These are phyloP conservation scores for Trachymyrmex septentrionalis DNA, from an alignment of 1,140 invertebrate species.

Conservation along the genomic window DNA sequence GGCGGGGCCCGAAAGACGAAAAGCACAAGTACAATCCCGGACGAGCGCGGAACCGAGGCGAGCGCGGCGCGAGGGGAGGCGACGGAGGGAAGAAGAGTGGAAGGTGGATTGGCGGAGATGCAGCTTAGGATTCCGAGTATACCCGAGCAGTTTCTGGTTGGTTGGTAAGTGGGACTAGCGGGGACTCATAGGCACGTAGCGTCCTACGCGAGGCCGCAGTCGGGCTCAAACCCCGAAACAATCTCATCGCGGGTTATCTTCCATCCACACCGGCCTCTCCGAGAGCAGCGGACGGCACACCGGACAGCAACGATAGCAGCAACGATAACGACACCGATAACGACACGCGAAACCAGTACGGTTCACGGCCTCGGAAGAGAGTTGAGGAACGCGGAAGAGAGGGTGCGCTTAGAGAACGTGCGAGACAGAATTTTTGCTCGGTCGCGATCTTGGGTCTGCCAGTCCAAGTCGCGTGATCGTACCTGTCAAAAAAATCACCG, in stretches of 20 bases:
- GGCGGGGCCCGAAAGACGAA: conserved; percentile 30
- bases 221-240: conserved; percentile 83
- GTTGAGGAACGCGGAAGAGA: conserved; percentile 42
- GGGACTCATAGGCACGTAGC: conserved; percentile 86
- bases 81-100: conserved; percentile 62
- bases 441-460: conserved; percentile 16
- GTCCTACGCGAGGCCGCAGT: conserved; percentile 86
- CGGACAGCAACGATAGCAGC: not conserved
- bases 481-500: not conserved
- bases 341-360: not conserved
- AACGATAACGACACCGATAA: not conserved
- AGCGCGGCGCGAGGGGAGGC: conserved; percentile 21
- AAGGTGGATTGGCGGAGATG: conserved; percentile 83
- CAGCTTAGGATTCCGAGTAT: conserved; percentile 84
- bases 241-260: conserved; percentile 60
- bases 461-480: conserved; percentile 1
- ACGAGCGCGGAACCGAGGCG: conserved; percentile 16
- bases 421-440: not conserved
- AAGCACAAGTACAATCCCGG: conserved; percentile 45
- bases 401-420: conserved; percentile 8
- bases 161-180: conserved; percentile 87
- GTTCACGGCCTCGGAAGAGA: not conserved
- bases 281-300: no score
- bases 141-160: conserved; percentile 86
- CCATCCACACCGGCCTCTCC: not conserved